Conservation (phyloP, 2,113 vertebrate species). For the Rhinogobius similis region DNA sequence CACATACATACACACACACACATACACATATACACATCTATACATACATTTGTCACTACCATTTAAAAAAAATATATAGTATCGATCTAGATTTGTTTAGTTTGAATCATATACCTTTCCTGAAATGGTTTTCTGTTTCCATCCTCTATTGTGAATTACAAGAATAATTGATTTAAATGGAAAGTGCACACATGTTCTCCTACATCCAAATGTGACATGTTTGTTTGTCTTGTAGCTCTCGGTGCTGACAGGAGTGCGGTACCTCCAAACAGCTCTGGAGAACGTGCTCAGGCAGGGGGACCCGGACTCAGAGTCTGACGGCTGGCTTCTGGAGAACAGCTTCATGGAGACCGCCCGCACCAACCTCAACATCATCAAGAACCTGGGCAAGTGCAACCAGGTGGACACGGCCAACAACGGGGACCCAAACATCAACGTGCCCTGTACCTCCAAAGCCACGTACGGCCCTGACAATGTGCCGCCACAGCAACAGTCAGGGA, state of each 20-base stretch:
- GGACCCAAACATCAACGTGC: conserved; percentile 81
- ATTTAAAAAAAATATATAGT: too few species aligned
- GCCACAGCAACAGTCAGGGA: conserved; percentile 61
- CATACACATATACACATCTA: too few species aligned
- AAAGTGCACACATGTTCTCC: too few species aligned
- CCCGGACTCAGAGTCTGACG: conserved; percentile 82
- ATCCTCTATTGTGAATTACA: too few species aligned
- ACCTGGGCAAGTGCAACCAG: conserved; percentile 82
- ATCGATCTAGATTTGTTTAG: too few species aligned
- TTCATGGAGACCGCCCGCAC: conserved; percentile 85
- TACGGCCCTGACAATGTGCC: conserved; percentile 80
- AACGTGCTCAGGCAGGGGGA: conserved; percentile 83
- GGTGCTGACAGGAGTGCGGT: conserved; percentile 85
- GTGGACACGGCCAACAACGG: conserved; percentile 76
- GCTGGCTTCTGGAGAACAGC: conserved; percentile 86
- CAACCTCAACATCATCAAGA: conserved; percentile 86
- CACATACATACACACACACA: too few species aligned
- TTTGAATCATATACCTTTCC: too few species aligned
- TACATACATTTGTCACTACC: too few species aligned
- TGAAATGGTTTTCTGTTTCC: too few species aligned
- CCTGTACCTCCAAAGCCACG: conserved; percentile 75
- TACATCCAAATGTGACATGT: too few species aligned
- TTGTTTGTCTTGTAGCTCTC: conserved; percentile 75
- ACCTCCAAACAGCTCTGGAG: conserved; percentile 88
- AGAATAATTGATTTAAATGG: too few species aligned